Conservation (phyloP, 2,888 invertebrate species). For the Torymus tubicola region DNA sequence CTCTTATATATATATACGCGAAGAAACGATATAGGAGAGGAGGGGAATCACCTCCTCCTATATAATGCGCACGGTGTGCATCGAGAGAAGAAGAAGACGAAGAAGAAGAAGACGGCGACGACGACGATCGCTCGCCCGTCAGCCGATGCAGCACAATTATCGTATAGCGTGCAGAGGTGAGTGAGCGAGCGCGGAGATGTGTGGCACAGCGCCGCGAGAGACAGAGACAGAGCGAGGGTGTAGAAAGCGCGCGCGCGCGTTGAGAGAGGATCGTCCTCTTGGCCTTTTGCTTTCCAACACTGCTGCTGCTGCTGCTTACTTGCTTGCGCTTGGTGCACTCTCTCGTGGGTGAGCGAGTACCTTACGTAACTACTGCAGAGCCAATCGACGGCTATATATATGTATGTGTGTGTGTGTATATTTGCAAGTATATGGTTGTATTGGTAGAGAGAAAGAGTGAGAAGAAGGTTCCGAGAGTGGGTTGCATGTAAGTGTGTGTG, state of each 20-base stretch:
- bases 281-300: slow-evolving; percentile 73
- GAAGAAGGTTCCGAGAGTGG: too few relatives aligned
- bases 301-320: slow-evolving; percentile 5
- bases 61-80: not conserved
- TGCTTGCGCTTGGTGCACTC: slow-evolving; percentile 3
- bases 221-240: slow-evolving; percentile 66
- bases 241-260: slow-evolving; percentile 76
- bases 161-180: not conserved
- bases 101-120: slow-evolving; percentile 12
- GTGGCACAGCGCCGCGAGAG: not conserved
- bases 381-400: not conserved
- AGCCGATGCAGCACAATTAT: slow-evolving; percentile 51
- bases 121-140: slow-evolving; percentile 23
- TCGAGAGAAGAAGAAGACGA: slow-evolving; percentile 3
- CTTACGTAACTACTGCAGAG: slow-evolving; percentile 41
- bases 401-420: not conserved
- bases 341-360: not conserved
- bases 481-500: not conserved
- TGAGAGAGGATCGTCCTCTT: slow-evolving; percentile 72
- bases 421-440: not conserved
- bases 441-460: too few relatives aligned
- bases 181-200: not conserved
- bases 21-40: not conserved
- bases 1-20: not conserved
- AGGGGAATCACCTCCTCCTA: slow-evolving; percentile 4